Evolutionary conservation across 2,888 invertebrate species (phyloP).

Genomic region (Didymodactylos carnosus): DNA sequence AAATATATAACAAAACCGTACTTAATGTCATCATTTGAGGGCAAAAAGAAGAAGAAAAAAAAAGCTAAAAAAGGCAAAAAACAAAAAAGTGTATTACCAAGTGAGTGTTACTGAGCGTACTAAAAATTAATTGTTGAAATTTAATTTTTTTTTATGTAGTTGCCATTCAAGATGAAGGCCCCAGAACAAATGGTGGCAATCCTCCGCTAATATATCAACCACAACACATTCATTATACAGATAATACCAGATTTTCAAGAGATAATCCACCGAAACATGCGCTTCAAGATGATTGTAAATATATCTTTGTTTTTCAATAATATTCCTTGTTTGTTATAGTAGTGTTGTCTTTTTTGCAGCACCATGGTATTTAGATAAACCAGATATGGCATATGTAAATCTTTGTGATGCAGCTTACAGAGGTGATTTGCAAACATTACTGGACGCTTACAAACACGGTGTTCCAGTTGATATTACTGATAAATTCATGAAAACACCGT

Average conservation of each 20-base stretch:
- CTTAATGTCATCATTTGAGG: conserved; percentile 30
- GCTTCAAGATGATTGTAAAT: conserved; percentile 30
- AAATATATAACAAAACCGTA: conserved; percentile 34
- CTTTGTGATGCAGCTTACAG: conserved; percentile 26
- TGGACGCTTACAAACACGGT: conserved; percentile 25
- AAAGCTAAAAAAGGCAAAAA: conserved; percentile 17
- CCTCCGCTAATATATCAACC: conserved; percentile 30
- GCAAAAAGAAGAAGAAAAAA: conserved; percentile 33
- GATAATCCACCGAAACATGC: conserved; percentile 31
- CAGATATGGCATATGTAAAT: conserved; percentile 27
- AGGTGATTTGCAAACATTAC: conserved; percentile 22
- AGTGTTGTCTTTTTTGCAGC: no score
- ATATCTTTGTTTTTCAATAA: no score
- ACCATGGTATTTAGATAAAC: conserved; percentile 32
- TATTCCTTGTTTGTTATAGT: no score
- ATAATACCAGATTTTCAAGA: conserved; percentile 27
- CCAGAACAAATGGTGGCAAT: conserved; percentile 27
- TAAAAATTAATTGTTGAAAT: conserved; percentile 21
- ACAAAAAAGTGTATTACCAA: neutral
- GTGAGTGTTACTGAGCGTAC: no score
- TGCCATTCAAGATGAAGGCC: conserved; percentile 27
- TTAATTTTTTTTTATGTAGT: conserved; percentile 32
- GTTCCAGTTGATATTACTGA: conserved; percentile 28
- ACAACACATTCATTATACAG: conserved; percentile 29
- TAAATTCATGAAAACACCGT: conserved; percentile 34